phyloP scores from a whole-genome alignment of 1,140 invertebrate species.

The Procambarus clarkii region DNA sequence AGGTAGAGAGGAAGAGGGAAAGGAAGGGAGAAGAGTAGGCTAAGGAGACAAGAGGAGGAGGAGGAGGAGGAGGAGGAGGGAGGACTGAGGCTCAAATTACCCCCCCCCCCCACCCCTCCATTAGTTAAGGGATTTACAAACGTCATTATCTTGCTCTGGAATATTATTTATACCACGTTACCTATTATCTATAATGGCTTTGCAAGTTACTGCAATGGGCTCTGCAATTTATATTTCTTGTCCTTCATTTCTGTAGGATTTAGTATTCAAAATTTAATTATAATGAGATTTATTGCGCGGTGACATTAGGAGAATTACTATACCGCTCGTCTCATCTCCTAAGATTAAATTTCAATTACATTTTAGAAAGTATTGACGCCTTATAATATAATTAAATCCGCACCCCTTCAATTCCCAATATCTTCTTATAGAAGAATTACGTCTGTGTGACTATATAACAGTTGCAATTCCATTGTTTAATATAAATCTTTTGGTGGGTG shows the following conservation, averaged over 20 bases:
- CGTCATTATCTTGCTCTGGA: conserved; percentile 8
- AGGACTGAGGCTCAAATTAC: conserved; percentile 7
- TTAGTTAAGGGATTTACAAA: conserved; percentile 34
- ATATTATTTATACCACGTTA: conserved; percentile 23
- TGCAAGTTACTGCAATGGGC: conserved; percentile 17
- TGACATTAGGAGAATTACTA: neutral
- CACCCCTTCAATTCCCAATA: no score
- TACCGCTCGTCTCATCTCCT: neutral
- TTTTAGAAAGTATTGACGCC: no score
- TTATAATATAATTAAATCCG: no score
- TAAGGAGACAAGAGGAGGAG: neutral
- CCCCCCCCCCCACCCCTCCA: neutral
- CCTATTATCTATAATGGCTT: conserved; percentile 30
- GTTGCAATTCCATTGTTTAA: no score
- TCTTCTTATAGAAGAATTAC: no score
- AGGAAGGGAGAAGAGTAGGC: neutral
- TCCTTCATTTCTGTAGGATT: neutral
- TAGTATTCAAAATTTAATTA: conserved; percentile 11
- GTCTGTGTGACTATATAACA: no score
- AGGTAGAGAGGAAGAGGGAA: neutral
- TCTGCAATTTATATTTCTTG: conserved; percentile 4
- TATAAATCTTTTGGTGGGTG: neutral
- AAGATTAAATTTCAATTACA: neutral
- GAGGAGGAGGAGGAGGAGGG: neutral
- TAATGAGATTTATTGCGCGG: neutral